A percentile compares a stretch with the other conserved stretches of the same genome.
Conservation (phyloP, 2,797 vertebrate species). For the Enteromius viviparus region DNA sequence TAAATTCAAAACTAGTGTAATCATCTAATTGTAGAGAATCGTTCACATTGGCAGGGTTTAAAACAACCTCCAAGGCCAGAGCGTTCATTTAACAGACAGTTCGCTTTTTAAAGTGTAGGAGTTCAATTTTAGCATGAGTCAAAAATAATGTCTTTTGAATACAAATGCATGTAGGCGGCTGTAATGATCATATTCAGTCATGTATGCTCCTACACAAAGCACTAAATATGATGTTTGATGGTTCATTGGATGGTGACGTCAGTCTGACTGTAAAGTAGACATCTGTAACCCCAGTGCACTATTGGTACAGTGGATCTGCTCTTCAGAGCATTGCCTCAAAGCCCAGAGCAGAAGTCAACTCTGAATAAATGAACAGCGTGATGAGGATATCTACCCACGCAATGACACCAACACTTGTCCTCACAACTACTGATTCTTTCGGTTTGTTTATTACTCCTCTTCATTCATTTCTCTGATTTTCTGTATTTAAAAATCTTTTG, state of each 20-base stretch:
- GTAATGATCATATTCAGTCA: conserved; percentile 36
- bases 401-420: background rate
- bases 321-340: conserved; percentile 38
- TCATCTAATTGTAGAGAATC: conserved; percentile 14
- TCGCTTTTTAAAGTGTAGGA: conserved; percentile 33
- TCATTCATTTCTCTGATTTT: conserved; percentile 1
- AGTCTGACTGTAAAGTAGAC: conserved; percentile 30
- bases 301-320: conserved; percentile 7
- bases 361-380: conserved; percentile 14
- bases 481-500: background rate
- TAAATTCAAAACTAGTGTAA: conserved; percentile 10
- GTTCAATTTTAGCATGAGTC: conserved; percentile 25
- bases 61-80: background rate
- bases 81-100: conserved; percentile 12
- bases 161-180: conserved; percentile 27
- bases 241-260: conserved; percentile 28
- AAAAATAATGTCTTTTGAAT: conserved; percentile 37
- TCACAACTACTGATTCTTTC: conserved; percentile 6
- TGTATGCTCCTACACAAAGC: conserved; percentile 34
- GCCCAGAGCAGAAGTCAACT: conserved; percentile 39
- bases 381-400: conserved; percentile 9
- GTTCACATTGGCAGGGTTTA: conserved; percentile 21
- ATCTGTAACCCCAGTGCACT: conserved; percentile 34
- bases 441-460: background rate
- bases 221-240: conserved; percentile 35